These are phyloP conservation scores for Stercorarius parasiticus DNA, from an alignment of 2,113 vertebrate species.

Conservation along the genomic window DNA sequence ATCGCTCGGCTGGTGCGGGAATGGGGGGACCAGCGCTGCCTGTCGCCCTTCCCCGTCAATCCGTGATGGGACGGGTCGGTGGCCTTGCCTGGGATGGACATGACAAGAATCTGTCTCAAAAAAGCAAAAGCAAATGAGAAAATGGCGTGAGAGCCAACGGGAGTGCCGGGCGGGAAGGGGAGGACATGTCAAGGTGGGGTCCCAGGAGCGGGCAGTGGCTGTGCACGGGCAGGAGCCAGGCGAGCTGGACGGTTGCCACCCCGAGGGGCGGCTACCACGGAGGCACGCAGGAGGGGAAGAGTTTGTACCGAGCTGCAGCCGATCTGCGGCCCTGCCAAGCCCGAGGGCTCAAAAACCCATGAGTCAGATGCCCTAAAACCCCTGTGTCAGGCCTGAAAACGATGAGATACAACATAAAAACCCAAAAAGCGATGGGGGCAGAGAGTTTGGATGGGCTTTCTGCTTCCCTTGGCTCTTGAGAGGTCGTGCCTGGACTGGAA, in stretches of 20 bases:
- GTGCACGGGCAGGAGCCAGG: background rate
- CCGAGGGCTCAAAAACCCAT: background rate
- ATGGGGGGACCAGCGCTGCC: background rate
- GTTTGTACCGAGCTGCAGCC: background rate
- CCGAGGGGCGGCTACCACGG: rapidly evolving
- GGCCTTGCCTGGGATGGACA: background rate
- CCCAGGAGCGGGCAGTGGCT: background rate
- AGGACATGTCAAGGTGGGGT: background rate
- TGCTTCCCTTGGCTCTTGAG: background rate
- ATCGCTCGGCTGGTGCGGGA: rapidly evolving
- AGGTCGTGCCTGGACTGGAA: background rate
- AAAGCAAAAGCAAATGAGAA: background rate
- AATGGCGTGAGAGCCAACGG: background rate
- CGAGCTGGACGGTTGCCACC: background rate
- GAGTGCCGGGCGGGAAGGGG: rapidly evolving
- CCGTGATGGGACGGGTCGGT: rapidly evolving
- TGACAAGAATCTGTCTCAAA: background rate
- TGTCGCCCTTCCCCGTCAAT: background rate
- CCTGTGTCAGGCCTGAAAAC: rapidly evolving
- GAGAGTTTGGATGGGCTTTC: background rate
- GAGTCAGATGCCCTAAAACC: constrained; percentile 7
- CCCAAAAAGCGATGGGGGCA: rapidly evolving
- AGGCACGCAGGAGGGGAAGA: background rate
- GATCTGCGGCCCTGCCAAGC: background rate
- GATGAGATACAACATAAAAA: background rate